Base-by-base conservation (phyloP, 2,888 invertebrate species). In the Aspidiotus destructor region DNA sequence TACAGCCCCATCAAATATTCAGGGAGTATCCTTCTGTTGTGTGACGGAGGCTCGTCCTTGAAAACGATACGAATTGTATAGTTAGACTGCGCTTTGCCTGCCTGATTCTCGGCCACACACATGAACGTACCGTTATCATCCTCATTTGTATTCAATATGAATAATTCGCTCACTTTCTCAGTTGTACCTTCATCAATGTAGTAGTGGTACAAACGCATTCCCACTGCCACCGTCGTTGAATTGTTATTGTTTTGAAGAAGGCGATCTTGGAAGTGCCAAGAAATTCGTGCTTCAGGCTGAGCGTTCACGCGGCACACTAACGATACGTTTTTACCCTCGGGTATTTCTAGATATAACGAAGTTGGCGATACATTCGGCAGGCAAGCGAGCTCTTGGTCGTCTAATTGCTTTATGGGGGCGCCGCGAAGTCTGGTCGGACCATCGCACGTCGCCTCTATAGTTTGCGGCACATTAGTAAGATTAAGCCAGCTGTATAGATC, bases 41-140 rank as follows among this genome's bases (percentile, higher is more conserved):
- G 84, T 9, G 85, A 84, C 40, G 85, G 81, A 13, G 86, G 86
- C 71, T 86, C 86, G 75, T 87, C 86, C 76, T 86, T 87, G 68
- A 87, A 81, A 72, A 88, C 81, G 62, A 90, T 84, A 71, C 85
- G 81, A 72, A 93, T 82, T 1, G 92, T 91, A 74, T 89, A 89
- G 77, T 93, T 92, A 70, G 88, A 86, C 72, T 84, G 85, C 0
- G 86, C 83, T 70, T 81, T 83, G 13, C 93, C 93, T 0, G 92
- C 93, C 15, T 86, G 83, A 76, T 93, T 93, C 75, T 89, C 89
- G 0, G 92, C 92, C 13, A 87, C 82, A 77, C 93, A 94, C 6
- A 87, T 84, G 76, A 90, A 92, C 9, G 88, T 89, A 7, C 92
- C 92, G 75, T 92, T 91, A 75, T 92, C 89, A 72, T 87, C 88